phyloP scores from a whole-genome alignment of 2,113 vertebrate species.

The Oxyura jamaicensis region DNA sequence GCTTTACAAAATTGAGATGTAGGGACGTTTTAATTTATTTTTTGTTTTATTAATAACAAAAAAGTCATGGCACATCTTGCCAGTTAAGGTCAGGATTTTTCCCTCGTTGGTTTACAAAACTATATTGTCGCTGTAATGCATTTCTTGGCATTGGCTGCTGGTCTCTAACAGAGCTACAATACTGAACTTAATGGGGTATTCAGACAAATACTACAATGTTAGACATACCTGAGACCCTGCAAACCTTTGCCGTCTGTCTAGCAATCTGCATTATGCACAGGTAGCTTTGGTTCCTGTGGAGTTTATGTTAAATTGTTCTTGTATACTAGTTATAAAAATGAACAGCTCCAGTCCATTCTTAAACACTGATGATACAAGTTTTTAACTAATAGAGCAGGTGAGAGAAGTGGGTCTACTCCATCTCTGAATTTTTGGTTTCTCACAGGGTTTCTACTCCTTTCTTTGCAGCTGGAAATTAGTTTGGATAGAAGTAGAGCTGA shows the following conservation, averaged over 20 bases:
- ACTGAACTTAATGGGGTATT: background rate
- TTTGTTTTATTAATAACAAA: background rate
- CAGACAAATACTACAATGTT: background rate
- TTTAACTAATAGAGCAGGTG: background rate
- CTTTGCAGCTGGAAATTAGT: background rate
- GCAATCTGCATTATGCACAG: background rate
- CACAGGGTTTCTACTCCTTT: background rate
- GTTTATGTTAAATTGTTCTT: background rate
- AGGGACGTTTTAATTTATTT: background rate
- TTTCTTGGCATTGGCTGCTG: background rate
- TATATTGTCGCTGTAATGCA: accelerated
- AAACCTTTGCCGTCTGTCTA: background rate
- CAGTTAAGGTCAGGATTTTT: background rate
- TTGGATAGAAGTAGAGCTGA: background rate
- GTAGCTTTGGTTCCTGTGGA: background rate
- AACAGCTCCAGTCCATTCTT: background rate
- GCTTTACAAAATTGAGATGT: background rate
- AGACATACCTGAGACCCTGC: background rate
- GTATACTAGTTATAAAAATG: background rate
- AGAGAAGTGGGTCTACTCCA: background rate
- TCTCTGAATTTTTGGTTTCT: background rate
- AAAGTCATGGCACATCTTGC: background rate
- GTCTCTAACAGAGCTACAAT: background rate
- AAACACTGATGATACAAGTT: background rate
- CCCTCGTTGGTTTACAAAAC: background rate